phyloP scores from a whole-genome alignment of 1,140 invertebrate genomes.

The Micrasema longulum region DNA sequence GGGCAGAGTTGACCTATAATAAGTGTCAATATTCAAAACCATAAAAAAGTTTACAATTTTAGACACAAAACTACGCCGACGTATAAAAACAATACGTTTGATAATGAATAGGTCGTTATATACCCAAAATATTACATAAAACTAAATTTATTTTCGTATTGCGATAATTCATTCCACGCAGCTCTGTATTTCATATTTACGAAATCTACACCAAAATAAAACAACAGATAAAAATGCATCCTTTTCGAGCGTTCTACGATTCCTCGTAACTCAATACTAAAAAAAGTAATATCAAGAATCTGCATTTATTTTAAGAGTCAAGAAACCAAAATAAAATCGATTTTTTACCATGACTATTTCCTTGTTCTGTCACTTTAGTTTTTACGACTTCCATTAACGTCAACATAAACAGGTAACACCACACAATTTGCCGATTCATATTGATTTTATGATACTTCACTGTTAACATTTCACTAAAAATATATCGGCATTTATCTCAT shows the following conservation, averaged over 20 bases:
- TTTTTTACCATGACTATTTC: constrained; percentile 51
- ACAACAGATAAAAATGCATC: constrained; percentile 12
- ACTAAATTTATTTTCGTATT: constrained; percentile 27
- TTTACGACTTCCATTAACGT: constrained; percentile 46
- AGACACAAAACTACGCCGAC: background rate
- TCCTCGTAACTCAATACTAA: constrained; percentile 19
- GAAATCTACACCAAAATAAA: constrained; percentile 19
- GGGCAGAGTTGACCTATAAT: constrained; percentile 24
- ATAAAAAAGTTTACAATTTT: constrained; percentile 4
- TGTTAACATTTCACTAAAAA: constrained; percentile 43
- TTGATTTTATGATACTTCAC: constrained; percentile 45
- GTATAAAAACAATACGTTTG: constrained; percentile 11
- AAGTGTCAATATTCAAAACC: constrained; percentile 1
- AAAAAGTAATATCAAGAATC: constrained; percentile 24
- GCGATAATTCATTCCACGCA: constrained; percentile 7
- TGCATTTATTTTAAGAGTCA: constrained; percentile 45
- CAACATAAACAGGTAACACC: constrained; percentile 45
- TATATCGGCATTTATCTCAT: constrained; percentile 45
- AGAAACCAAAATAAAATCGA: constrained; percentile 50
- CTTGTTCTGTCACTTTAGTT: constrained; percentile 48
- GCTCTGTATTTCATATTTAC: constrained; percentile 1
- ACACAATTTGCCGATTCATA: constrained; percentile 46
- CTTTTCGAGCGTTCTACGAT: background rate
- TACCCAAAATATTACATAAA: constrained; percentile 25
- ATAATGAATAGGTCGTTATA: background rate